Base-by-base conservation (phyloP, 2,888 invertebrate species). In the Monopis laevigella region DNA sequence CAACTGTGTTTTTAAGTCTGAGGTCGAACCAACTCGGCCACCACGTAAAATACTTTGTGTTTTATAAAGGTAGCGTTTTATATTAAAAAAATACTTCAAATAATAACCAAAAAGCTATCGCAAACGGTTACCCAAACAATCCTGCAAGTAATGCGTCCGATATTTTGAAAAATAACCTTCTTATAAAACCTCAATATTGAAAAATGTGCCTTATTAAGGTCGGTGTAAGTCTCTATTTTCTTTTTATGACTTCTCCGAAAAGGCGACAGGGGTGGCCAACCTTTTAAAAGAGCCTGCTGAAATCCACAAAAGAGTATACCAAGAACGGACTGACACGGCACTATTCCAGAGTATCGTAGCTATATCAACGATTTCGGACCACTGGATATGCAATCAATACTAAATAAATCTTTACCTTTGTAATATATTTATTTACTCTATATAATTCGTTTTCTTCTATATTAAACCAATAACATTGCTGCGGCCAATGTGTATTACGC, bases 121-220 rank as follows among this genome's bases (percentile, higher is more conserved):
- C n/a, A n/a, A n/a, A 24, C 6, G 10, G 24, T 24, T 24, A 7
- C 24, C 10, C 6, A 24, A 7, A 24, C 6, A 10, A 24, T 7
- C 24, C 24, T 7, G 10, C 24, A 10, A 24, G 5, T 36, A 36
- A 36, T 36, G 12, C 36, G 21, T 21, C 21, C 36, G 36, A 36
- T 36, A 36, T 36, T 36, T 36, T 36, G 36, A 36, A 36, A 36
- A 36, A 36, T 36, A 36, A 36, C 36, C 36, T 36, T 16, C 16
- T 36, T 21, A 21, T 7, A 24, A 24, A 7, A 24, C 10, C 10
- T 24, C 6, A 10, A 5, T 10, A 24, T 24, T 24, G 24, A 7
- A 10, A 24, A 24, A 24, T 7, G 10, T 7, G 24, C n/a, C 24
- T n/a, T 36, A 36, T 36, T 21, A 2, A 2, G 2, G 13, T 6